These are phyloP conservation scores for Hypolimnas misippus DNA, from an alignment of 2,888 invertebrate species.

Conservation along the genomic window DNA sequence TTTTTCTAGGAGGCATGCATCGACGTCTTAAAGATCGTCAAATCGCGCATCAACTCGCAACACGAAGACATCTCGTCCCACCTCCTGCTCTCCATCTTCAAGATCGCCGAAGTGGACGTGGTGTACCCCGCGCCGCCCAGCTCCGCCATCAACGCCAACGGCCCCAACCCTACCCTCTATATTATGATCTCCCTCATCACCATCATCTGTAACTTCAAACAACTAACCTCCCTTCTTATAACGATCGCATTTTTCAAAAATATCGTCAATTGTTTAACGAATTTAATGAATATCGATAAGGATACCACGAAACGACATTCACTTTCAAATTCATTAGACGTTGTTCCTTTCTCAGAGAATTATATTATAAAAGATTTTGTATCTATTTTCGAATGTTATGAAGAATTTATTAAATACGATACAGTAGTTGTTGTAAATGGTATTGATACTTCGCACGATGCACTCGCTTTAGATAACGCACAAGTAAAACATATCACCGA, in stretches of 20 bases:
- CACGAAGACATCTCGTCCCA: slow-evolving; percentile 94
- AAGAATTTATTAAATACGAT: slow-evolving; percentile 69
- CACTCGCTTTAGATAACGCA: slow-evolving; percentile 79
- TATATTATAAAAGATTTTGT: slow-evolving; percentile 71
- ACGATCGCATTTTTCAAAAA: slow-evolving; percentile 50
- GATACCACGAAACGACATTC: slow-evolving; percentile 46
- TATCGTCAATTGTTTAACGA: slow-evolving; percentile 71
- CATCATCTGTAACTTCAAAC: slow-evolving; percentile 59
- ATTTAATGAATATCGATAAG: slow-evolving; percentile 64
- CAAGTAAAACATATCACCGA: slow-evolving; percentile 63
- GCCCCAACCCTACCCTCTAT: slow-evolving; percentile 60
- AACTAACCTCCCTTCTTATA: slow-evolving; percentile 47
- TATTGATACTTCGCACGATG: slow-evolving; percentile 63
- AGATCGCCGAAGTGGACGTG: slow-evolving; percentile 96
- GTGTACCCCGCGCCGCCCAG: slow-evolving; percentile 88
- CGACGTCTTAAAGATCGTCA: slow-evolving; percentile 90
- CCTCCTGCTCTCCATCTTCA: slow-evolving; percentile 94
- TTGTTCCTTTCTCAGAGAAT: slow-evolving; percentile 65
- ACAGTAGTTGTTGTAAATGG: slow-evolving; percentile 66
- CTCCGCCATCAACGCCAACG: slow-evolving; percentile 68
- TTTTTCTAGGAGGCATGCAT: slow-evolving; percentile 92
- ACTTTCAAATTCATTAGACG: slow-evolving; percentile 50
- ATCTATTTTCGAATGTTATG: slow-evolving; percentile 73
- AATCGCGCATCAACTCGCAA: slow-evolving; percentile 92
- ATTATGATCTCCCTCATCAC: slow-evolving; percentile 62